Evolutionary conservation across 2,113 vertebrate genomes (phyloP).

Genomic region (Pseudorhombus dupliciocellatus): DNA sequence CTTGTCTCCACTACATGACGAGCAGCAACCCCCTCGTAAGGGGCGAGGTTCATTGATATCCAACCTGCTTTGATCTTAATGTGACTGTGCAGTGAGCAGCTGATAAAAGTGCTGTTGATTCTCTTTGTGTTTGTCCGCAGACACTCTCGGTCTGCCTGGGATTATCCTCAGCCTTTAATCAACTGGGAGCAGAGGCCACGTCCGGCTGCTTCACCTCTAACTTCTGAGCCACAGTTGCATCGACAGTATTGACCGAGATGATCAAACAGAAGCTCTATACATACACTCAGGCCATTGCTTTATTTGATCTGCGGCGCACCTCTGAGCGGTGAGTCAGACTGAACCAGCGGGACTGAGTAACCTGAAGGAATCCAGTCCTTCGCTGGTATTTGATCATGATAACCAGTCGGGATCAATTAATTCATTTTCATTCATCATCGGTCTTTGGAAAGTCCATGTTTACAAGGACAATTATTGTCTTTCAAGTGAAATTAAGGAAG

Average conservation of each 20-base stretch:
- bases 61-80: conserved; percentile 28
- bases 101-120: conserved; percentile 34
- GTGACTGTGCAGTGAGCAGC: conserved; percentile 10
- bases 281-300: conserved; percentile 18
- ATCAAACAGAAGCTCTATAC: conserved; percentile 24
- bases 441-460: not conserved
- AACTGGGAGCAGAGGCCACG: conserved; percentile 21
- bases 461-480: not conserved
- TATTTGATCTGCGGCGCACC: conserved; percentile 28
- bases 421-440: not conserved
- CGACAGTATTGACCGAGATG: conserved; percentile 40
- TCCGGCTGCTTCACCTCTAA: conserved; percentile 1
- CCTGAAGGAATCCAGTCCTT: not conserved
- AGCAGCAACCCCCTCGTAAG: too few species aligned
- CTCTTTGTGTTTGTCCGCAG: conserved; percentile 31
- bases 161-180: conserved; percentile 49
- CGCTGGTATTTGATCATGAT: not conserved
- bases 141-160: conserved; percentile 14
- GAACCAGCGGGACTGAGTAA: conserved; percentile 20
- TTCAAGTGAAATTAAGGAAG: not conserved
- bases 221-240: conserved; percentile 24
- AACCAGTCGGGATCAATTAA: not conserved
- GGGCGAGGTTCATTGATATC: too few species aligned
- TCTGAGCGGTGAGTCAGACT: conserved; percentile 8
- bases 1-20: too few species aligned